Evolutionary conservation across 2,797 vertebrate genomes (phyloP), one percentile per base, ranked within the genome.

Genomic region (Notamacropus eugenii): DNA sequence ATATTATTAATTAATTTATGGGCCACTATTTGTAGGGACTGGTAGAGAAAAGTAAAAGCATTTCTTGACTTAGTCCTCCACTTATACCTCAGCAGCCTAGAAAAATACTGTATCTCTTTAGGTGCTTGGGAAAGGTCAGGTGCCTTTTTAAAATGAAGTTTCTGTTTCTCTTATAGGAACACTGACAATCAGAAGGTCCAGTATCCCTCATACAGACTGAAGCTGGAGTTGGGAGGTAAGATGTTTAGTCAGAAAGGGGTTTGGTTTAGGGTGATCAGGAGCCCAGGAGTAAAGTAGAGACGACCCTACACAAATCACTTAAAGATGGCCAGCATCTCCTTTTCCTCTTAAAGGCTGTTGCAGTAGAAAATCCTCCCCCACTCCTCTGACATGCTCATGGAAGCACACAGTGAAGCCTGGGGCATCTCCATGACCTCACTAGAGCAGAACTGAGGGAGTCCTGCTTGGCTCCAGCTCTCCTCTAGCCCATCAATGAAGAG

Each of bases 81-180:
- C 90, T 31, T 95, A 94, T 93, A 93, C n/a, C 56, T 94, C 11
- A 46, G 31, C 67, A 96, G 62, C 82, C 93, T 97, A 93, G 92
- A 97, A 95, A 96, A 55, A 95, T 8, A 90, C 34, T n/a, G 24
- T 28, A 57, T 91, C 57, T 59, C 54, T 90, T 93, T 55, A 74
- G 54, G 90, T 62, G 13, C 82, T 92, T 93, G 54, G 46, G 16
- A 82, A 0, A 95, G 58, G 54, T 31, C 93, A n/a, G 14, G 14
- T n/a, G 2, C 62, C 93, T 96, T 97, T 67, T 96, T 96, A 97
- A 97, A 94, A 94, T 93, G 90, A 46, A 96, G 67, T 94, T 97
- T 92, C 91, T 93, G 74, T 97, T 97, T 97, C 95, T 93, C 58
- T 93, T 93, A 62, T 29, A 94, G 0, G 14, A 94, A 95, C 11